These are phyloP conservation scores for Lysandra coridon DNA, from an alignment of 2,888 invertebrate species.

Conservation along the genomic window DNA sequence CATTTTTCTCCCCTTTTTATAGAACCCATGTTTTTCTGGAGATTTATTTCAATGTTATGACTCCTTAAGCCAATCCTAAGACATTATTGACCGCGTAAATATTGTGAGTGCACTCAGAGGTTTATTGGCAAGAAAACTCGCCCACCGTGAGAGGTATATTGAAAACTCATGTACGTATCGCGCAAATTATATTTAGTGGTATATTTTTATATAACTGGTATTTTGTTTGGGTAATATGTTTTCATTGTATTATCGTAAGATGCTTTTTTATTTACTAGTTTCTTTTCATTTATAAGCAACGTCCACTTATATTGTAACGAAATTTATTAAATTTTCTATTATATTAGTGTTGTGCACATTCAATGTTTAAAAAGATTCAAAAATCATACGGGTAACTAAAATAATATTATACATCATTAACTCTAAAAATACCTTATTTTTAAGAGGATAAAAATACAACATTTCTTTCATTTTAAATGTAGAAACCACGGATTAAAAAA, in stretches of 20 bases:
- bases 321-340: too few species aligned
- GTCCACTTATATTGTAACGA: too few species aligned
- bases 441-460: too few species aligned
- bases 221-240: neutral
- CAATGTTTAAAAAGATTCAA: too few species aligned
- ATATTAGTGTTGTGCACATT: too few species aligned
- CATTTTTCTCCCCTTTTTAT: neutral
- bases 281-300: too few species aligned
- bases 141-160: conserved; percentile 1
- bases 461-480: too few species aligned
- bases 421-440: too few species aligned
- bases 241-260: neutral
- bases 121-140: neutral
- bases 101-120: neutral
- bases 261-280: too few species aligned
- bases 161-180: conserved; percentile 2
- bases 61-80: neutral
- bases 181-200: neutral
- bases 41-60: conserved; percentile 13
- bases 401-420: too few species aligned
- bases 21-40: neutral
- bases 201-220: neutral
- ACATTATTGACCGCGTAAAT: conserved; percentile 13
- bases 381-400: too few species aligned
- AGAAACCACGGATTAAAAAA: too few species aligned